Conservation (phyloP, 2,888 invertebrate genomes). For the Agriopis leucophaearia region DNA sequence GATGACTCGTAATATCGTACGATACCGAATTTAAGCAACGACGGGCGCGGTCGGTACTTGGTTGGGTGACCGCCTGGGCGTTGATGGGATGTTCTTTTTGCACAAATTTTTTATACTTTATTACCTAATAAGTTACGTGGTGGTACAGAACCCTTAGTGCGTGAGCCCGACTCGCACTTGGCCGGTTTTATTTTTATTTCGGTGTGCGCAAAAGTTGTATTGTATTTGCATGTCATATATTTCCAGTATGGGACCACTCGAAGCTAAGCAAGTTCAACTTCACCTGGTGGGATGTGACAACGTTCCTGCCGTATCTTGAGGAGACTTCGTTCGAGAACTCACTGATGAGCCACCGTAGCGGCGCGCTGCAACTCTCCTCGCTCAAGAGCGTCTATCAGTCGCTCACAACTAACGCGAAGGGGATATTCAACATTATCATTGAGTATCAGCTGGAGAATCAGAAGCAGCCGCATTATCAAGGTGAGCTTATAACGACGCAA, state of each 20-base stretch:
- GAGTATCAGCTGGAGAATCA: constrained; percentile 93
- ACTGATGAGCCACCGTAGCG: constrained; percentile 92
- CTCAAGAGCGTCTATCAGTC: constrained; percentile 96
- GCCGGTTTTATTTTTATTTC: too few species aligned
- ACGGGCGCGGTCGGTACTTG: too few species aligned
- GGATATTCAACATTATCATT: constrained; percentile 93
- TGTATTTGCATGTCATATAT: constrained; percentile 5
- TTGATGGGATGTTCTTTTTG: too few species aligned
- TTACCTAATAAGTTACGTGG: too few species aligned
- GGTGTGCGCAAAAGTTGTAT: too few species aligned
- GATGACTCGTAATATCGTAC: too few species aligned
- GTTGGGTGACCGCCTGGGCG: too few species aligned
- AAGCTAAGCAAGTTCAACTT: constrained; percentile 95
- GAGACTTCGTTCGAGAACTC: constrained; percentile 96
- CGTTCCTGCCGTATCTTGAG: constrained; percentile 92
- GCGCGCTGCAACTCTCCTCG: constrained; percentile 93
- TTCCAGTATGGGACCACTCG: constrained; percentile 95
- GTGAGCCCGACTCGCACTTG: too few species aligned
- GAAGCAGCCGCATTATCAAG: constrained; percentile 90
- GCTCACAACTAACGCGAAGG: constrained; percentile 94
- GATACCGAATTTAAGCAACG: too few species aligned
- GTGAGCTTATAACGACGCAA: constrained; percentile 70
- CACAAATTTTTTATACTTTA: too few species aligned
- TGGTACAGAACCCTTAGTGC: too few species aligned
- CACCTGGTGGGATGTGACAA: constrained; percentile 96